These are phyloP conservation scores for Chrysopa pallens DNA, from an alignment of 1,140 invertebrate species.

Conservation along the genomic window DNA sequence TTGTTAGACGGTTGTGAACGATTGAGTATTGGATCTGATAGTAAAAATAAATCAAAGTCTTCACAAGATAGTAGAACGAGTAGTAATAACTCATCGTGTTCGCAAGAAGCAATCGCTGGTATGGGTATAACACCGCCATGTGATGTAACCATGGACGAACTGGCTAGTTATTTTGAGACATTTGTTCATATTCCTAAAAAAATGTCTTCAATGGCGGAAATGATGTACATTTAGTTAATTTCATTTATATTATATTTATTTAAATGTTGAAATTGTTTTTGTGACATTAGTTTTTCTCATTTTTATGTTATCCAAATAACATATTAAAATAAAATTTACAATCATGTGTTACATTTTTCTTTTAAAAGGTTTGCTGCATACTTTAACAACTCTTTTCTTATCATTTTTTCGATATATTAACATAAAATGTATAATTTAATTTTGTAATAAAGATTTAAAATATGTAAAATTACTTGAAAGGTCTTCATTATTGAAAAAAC, in stretches of 20 bases:
- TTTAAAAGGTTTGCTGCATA: no score
- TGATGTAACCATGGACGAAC: constrained; percentile 74
- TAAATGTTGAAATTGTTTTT: background rate
- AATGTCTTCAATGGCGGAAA: constrained; percentile 91
- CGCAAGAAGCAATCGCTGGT: constrained; percentile 36
- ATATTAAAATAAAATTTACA: no score
- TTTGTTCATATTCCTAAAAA: constrained; percentile 89
- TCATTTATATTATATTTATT: constrained; percentile 1
- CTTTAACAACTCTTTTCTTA: no score
- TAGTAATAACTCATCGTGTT: constrained; percentile 23
- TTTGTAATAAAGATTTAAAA: no score
- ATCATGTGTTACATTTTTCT: no score
- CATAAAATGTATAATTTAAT: no score
- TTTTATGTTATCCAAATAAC: no score
- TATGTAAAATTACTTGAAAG: no score
- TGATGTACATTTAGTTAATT: constrained; percentile 72
- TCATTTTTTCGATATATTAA: no score
- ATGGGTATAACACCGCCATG: constrained; percentile 37
- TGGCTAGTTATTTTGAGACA: constrained; percentile 84
- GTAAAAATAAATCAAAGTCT: constrained; percentile 1
- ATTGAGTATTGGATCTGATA: constrained; percentile 15
- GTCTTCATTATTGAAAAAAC: no score
- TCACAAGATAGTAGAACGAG: background rate
- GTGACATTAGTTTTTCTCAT: no score
- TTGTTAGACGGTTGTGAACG: constrained; percentile 18